Conservation (phyloP, 2,888 invertebrate species). For the Stegophylla sp. region DNA sequence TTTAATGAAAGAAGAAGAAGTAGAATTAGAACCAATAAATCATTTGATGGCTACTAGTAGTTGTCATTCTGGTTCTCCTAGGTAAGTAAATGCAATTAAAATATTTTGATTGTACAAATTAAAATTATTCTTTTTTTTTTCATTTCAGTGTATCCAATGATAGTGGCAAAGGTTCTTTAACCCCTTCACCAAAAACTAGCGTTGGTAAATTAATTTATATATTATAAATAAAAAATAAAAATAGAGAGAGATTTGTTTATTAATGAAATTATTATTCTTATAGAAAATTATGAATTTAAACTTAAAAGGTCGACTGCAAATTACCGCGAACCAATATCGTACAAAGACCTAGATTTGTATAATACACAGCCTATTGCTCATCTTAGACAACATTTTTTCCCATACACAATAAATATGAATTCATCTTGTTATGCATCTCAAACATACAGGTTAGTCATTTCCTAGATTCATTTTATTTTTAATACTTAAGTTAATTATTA, state of each 20-base stretch:
- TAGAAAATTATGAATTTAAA: constrained; percentile 42
- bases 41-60: constrained; percentile 31
- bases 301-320: constrained; percentile 30
- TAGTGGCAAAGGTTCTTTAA: constrained; percentile 54
- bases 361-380: constrained; percentile 60
- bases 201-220: constrained; percentile 24
- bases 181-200: constrained; percentile 38
- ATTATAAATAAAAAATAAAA: neutral
- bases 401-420: constrained; percentile 28
- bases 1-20: constrained; percentile 65
- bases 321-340: constrained; percentile 57
- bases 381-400: constrained; percentile 60
- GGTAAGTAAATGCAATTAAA: constrained; percentile 1
- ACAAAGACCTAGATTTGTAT: constrained; percentile 60
- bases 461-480: neutral
- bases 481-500: neutral
- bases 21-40: constrained; percentile 43
- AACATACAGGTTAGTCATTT: constrained; percentile 60
- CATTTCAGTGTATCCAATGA: constrained; percentile 46
- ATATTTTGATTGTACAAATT: neutral
- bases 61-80: constrained; percentile 17
- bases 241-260: no score
- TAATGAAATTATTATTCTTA: neutral
- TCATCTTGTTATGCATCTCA: constrained; percentile 50
- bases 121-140: no score